Evolutionary conservation across 2,888 invertebrate species (phyloP).

Genomic region (Drosophila flavopinicola): DNA sequence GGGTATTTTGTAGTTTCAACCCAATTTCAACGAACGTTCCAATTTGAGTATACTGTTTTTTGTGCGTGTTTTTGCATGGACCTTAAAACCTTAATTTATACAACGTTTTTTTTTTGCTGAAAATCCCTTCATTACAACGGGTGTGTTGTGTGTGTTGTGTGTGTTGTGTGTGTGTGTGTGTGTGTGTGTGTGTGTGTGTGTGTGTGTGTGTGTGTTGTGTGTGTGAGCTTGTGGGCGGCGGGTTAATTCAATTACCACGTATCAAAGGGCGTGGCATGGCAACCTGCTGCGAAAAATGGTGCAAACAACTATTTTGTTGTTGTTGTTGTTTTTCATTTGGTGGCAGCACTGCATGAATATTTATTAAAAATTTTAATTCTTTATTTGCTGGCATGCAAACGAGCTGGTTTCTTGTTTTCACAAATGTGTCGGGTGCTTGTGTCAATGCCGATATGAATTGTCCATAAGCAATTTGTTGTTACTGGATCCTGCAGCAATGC

Average conservation of each 20-base stretch:
- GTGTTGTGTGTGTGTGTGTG: conserved; percentile 3
- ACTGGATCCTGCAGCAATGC: not conserved
- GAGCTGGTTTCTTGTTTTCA: not conserved
- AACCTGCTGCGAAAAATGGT: conserved; percentile 11
- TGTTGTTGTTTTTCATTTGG: conserved; percentile 4
- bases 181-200: conserved; percentile 4
- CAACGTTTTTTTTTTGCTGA: conserved; percentile 25
- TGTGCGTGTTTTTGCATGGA: not conserved
- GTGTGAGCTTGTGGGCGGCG: conserved; percentile 17
- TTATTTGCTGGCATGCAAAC: not conserved
- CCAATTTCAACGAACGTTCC: too few species aligned
- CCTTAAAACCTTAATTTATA: conserved; percentile 44
- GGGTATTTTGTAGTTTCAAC: conserved; percentile 12
- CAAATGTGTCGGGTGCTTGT: conserved; percentile 4
- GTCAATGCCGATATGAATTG: conserved; percentile 13
- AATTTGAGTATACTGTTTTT: conserved; percentile 11
- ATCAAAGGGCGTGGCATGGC: conserved; percentile 18
- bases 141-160: conserved; percentile 10
- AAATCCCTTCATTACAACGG: conserved; percentile 12
- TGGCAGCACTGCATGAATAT: conserved; percentile 55
- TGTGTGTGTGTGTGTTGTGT: conserved; percentile 23
- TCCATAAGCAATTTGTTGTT: conserved; percentile 13
- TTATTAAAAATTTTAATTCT: conserved; percentile 55
- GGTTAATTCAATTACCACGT: conserved; percentile 62
- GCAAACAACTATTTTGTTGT: conserved; percentile 16